Evolutionary conservation across 2,888 invertebrate genomes (phyloP).

Genomic region (Balanococcus diminutus): DNA sequence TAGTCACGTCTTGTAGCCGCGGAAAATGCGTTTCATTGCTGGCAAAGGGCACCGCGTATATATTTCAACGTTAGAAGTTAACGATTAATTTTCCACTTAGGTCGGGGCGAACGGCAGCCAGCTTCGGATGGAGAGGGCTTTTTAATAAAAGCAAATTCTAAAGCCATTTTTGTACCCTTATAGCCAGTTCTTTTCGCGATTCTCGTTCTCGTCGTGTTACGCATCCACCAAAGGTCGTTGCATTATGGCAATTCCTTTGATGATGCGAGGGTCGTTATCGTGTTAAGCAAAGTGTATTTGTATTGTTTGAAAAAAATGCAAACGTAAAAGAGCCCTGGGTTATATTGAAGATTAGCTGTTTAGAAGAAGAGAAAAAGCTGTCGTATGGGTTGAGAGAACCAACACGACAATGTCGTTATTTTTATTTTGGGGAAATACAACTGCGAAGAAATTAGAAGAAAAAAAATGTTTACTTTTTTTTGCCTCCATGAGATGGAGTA

Average conservation of each 20-base stretch:
- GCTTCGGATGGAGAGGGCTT: background rate
- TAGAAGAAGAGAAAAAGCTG: background rate
- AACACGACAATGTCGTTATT: background rate
- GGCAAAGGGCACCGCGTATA: background rate
- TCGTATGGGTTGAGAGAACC: background rate
- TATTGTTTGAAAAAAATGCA: background rate
- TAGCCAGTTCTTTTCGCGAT: background rate
- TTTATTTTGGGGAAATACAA: background rate
- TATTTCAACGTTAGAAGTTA: conserved; percentile 20
- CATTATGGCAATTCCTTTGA: background rate
- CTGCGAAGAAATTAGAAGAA: background rate
- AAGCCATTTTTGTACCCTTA: background rate
- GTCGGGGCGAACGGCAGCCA: background rate
- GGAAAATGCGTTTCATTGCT: background rate
- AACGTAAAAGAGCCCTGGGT: background rate
- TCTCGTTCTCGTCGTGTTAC: background rate
- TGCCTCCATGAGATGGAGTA: background rate
- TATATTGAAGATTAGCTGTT: background rate
- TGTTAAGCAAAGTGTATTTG: background rate
- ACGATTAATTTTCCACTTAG: conserved; percentile 32
- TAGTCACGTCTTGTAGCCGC: conserved; percentile 14
- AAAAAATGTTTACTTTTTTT: background rate
- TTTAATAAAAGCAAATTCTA: conserved; percentile 28
- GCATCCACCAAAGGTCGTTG: background rate
- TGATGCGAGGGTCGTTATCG: background rate